These are phyloP conservation scores for Aselliscus stoliczkanus DNA, from an alignment of 2,797 vertebrate genomes.

Conservation along the genomic window DNA sequence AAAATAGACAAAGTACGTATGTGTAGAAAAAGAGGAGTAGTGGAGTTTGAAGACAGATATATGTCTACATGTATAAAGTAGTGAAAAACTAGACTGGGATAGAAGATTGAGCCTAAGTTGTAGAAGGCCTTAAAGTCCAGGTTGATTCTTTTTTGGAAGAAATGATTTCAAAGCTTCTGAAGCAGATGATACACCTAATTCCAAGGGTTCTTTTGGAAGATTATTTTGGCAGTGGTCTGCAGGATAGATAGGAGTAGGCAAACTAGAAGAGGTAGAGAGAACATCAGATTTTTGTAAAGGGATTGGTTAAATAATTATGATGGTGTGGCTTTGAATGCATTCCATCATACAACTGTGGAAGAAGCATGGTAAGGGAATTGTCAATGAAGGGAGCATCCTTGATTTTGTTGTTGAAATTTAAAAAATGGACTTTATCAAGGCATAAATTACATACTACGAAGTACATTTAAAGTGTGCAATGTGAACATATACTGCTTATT, in stretches of 20 bases:
- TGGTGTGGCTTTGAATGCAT: background rate
- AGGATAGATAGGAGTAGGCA: background rate
- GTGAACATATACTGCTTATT: background rate
- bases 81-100: background rate
- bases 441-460: background rate
- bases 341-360: background rate
- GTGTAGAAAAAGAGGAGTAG: background rate
- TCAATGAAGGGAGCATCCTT: background rate
- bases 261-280: background rate
- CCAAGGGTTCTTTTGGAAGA: background rate
- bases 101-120: background rate
- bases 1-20: background rate
- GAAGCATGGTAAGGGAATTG: background rate
- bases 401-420: background rate
- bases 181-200: background rate
- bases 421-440: background rate
- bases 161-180: background rate
- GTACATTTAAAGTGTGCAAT: background rate
- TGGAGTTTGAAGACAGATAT: background rate
- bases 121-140: background rate
- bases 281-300: background rate
- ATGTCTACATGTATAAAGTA: background rate
- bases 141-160: background rate
- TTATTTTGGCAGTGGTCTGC: conserved; percentile 17
- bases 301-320: background rate